Evolutionary conservation across 2,888 invertebrate species (phyloP).

Genomic region (Disparrhopalites patrizii): DNA sequence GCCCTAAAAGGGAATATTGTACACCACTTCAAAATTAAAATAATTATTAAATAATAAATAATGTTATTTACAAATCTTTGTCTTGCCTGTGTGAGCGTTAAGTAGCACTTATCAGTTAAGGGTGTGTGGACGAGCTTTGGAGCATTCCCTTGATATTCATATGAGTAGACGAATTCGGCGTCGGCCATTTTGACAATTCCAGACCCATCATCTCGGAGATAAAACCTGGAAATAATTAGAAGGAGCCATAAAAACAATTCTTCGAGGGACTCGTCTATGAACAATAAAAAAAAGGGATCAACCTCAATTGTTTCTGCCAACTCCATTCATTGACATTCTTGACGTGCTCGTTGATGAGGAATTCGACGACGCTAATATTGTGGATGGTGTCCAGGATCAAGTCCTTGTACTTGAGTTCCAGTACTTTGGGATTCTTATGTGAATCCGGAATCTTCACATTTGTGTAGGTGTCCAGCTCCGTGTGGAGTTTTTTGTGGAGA

Average conservation of each 20-base stretch:
- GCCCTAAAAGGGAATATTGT: slow-evolving; percentile 57
- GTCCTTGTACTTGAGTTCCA: slow-evolving; percentile 83
- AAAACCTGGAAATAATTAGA: no score
- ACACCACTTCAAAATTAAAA: not conserved
- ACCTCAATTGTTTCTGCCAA: slow-evolving; percentile 96
- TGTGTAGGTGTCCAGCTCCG: slow-evolving; percentile 56
- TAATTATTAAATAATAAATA: not conserved
- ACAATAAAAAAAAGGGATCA: not conserved
- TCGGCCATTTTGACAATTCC: slow-evolving; percentile 83
- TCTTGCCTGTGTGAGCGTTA: slow-evolving; percentile 83
- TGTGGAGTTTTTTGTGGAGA: slow-evolving; percentile 52
- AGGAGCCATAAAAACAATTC: no score
- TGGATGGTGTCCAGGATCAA: slow-evolving; percentile 91
- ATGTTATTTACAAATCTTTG: not conserved
- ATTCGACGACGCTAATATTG: slow-evolving; percentile 76
- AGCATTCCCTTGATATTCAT: slow-evolving; percentile 96
- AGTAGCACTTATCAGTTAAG: slow-evolving; percentile 93
- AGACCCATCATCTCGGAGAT: slow-evolving; percentile 58
- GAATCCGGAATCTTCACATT: slow-evolving; percentile 52
- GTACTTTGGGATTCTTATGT: slow-evolving; percentile 53
- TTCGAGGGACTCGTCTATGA: slow-evolving; percentile 42
- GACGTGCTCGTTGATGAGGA: slow-evolving; percentile 64
- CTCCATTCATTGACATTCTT: slow-evolving; percentile 73
- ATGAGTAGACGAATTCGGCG: slow-evolving; percentile 91
- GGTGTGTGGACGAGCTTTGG: slow-evolving; percentile 93